Evolutionary conservation across 1,140 invertebrate species (phyloP), one percentile per base, ranked within the genome.

Genomic region (Drosophila equinoxialis): DNA sequence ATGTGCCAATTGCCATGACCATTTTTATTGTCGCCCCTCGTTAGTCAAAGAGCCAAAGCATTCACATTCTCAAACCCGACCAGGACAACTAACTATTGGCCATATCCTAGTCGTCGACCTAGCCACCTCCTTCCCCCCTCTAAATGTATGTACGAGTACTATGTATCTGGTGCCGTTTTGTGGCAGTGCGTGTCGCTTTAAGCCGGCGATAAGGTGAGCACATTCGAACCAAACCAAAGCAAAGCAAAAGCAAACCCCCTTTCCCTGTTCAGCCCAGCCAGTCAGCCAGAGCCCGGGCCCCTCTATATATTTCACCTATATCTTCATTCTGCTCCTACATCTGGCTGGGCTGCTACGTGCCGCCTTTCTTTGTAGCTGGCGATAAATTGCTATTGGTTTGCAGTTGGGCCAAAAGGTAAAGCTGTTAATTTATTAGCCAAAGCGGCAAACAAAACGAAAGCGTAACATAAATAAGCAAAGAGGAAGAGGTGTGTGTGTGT

Each of bases 311-410:
- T 51, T 51, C 45, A 51, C 45, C 45, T 51, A 51, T 51, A 51
- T 51, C 45, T 51, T 51, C 45, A 51, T 51, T 51, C 45, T 51
- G 45, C 45, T 23, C 10, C 45, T 51, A 7, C 33, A 30, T 41
- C 42, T 73, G n/a, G 26, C 14, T 23, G 2, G 17, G 17, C 45
- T 20, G 54, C 65, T 79, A 87, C 83, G 83, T 87, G 83, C 79
- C 79, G 17, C 17, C 76, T 77, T 87, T 77, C 77, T 70, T 83
- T 77, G 79, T 23, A 54, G 73, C 72, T 74, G 72, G 42, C 85
- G 84, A 87, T 87, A 89, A 87, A 84, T 87, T 89, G 84, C 80
- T 77, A 87, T 87, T 87, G 84, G 84, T 70, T 87, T 77, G 76
- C 79, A 71, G 80, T 71, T 54, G 79, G 68, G 78, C 74, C 76